Evolutionary conservation across 2,888 invertebrate species (phyloP).

Genomic region (Pilophorus perplexus): DNA sequence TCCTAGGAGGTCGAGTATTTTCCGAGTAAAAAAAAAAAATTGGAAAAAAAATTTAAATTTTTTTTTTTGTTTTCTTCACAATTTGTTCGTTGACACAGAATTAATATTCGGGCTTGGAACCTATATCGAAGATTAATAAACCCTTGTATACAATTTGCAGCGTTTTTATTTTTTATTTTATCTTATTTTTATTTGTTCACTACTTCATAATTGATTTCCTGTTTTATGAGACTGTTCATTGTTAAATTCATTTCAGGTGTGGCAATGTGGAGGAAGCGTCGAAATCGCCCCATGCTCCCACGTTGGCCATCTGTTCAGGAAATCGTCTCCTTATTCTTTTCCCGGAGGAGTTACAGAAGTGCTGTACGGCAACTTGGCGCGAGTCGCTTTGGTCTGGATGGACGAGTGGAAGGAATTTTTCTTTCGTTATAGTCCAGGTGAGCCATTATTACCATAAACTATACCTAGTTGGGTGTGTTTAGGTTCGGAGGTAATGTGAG

Average conservation of each 20-base stretch:
- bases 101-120: too few relatives aligned
- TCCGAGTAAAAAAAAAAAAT: too few relatives aligned
- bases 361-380: conserved; percentile 84
- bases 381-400: conserved; percentile 97
- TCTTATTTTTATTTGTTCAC: too few relatives aligned
- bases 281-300: conserved; percentile 91
- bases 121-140: too few relatives aligned
- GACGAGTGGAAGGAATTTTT: conserved; percentile 94
- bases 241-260: conserved; percentile 62
- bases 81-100: too few relatives aligned
- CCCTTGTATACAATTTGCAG: too few relatives aligned
- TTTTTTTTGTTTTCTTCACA: too few relatives aligned
- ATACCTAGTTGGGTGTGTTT: background rate
- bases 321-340: conserved; percentile 92
- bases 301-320: conserved; percentile 89
- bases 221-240: too few relatives aligned
- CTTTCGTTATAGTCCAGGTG: conserved; percentile 75
- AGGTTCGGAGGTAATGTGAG: background rate
- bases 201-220: too few relatives aligned
- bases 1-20: too few relatives aligned
- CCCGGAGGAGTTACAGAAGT: conserved; percentile 86
- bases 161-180: too few relatives aligned
- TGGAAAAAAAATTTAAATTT: too few relatives aligned
- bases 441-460: conserved; percentile 30
- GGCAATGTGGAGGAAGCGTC: conserved; percentile 91